Conservation (phyloP, 2,113 vertebrate genomes). For the Pogonocichla stellata region DNA sequence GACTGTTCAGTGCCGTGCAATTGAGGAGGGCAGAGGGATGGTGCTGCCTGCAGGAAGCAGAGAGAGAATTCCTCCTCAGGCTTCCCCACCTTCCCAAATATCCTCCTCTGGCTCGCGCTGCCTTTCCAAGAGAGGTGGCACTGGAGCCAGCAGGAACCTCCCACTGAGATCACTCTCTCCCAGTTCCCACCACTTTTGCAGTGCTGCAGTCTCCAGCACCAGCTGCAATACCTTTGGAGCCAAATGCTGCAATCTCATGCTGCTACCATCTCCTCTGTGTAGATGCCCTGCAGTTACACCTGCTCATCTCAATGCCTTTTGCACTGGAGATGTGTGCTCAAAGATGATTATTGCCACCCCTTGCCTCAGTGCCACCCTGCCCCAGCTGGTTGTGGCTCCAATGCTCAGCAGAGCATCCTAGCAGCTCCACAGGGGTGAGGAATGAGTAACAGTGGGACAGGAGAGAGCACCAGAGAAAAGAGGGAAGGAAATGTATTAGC, state of each 20-base stretch:
- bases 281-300: not conserved
- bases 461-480: not conserved
- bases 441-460: not conserved
- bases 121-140: not conserved
- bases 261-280: not conserved
- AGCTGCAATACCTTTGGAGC: not conserved
- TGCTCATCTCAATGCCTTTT: not conserved
- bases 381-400: not conserved
- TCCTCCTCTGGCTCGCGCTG: not conserved
- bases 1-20: fast-evolving
- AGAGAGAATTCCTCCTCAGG: not conserved
- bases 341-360: not conserved
- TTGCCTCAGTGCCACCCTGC: not conserved
- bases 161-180: not conserved
- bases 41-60: not conserved
- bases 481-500: not conserved
- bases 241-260: not conserved
- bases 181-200: not conserved
- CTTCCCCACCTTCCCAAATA: not conserved
- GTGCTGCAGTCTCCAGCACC: not conserved
- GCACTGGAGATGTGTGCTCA: not conserved
- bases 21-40: not conserved
- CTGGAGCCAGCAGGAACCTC: not conserved
- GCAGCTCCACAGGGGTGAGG: not conserved
- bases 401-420: not conserved